Percentiles rank a stretch among this genome's conserved stretches.
These are phyloP conservation scores for Casuarius casuarius DNA, from an alignment of 2,113 vertebrate genomes.

Conservation along the genomic window DNA sequence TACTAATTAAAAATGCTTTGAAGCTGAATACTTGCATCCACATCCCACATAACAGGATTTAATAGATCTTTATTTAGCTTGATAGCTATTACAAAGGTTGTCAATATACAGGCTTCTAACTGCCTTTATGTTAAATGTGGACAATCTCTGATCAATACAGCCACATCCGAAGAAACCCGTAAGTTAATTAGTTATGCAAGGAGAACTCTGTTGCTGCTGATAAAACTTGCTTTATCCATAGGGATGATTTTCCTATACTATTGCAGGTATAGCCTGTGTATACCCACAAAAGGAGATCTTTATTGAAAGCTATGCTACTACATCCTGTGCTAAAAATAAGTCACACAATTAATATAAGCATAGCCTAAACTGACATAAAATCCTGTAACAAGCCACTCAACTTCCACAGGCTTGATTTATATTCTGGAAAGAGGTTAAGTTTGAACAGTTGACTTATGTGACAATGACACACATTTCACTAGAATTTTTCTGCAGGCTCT, in stretches of 20 bases:
- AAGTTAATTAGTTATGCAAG: background rate
- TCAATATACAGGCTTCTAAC: background rate
- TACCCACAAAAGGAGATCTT: background rate
- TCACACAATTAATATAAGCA: background rate
- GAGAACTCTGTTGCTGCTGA: background rate
- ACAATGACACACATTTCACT: fast-evolving
- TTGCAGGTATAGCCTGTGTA: background rate
- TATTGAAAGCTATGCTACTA: background rate
- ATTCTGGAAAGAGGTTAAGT: background rate
- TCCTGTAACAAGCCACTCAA: background rate
- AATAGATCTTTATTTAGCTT: background rate
- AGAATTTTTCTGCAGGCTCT: background rate
- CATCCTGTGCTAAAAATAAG: background rate
- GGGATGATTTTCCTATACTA: background rate
- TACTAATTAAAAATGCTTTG: background rate
- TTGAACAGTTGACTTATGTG: background rate
- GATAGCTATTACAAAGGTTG: background rate
- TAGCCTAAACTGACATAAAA: background rate
- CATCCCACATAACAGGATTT: background rate
- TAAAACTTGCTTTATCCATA: background rate
- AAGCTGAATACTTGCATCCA: background rate
- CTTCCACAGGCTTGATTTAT: background rate
- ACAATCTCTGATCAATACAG: background rate
- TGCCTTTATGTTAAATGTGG: background rate
- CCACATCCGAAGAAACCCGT: background rate